Evolutionary conservation across 2,888 invertebrate species (phyloP).

Genomic region (Leptopilina drosophilae): DNA sequence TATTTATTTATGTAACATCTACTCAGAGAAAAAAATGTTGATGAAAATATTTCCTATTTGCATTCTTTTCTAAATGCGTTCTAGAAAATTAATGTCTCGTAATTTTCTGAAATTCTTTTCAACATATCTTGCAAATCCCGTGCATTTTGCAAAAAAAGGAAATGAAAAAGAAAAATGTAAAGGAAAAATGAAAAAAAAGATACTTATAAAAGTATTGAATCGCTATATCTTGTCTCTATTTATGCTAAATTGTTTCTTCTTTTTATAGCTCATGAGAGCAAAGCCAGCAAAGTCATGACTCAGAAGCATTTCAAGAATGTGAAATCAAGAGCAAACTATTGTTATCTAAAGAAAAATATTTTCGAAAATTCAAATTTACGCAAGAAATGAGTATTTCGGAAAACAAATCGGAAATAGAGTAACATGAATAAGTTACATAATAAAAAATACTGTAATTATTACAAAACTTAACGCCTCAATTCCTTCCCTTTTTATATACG

Average conservation of each 20-base stretch:
- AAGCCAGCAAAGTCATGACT: neutral
- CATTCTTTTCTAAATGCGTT: neutral
- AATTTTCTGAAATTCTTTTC: neutral
- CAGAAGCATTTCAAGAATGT: constrained; percentile 11
- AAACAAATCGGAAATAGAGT: constrained; percentile 1
- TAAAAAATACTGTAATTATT: neutral
- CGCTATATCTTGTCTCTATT: constrained; percentile 3
- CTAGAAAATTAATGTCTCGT: neutral
- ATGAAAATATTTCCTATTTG: neutral
- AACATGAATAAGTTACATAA: neutral
- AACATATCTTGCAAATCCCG: neutral
- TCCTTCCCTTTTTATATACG: neutral
- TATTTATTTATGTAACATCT: neutral
- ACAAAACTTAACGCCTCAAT: constrained; percentile 15
- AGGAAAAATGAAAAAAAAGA: neutral
- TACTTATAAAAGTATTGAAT: neutral
- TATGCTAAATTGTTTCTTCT: constrained; percentile 10
- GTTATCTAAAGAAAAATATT: neutral
- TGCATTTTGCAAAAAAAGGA: neutral
- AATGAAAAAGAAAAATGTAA: neutral
- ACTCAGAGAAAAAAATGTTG: neutral
- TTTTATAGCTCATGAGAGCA: neutral
- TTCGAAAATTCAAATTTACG: neutral
- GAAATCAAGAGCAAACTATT: neutral
- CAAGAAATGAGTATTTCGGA: constrained; percentile 5